Base-by-base conservation (phyloP, 2,888 invertebrate species). In the Sinhomidia bicolor region DNA sequence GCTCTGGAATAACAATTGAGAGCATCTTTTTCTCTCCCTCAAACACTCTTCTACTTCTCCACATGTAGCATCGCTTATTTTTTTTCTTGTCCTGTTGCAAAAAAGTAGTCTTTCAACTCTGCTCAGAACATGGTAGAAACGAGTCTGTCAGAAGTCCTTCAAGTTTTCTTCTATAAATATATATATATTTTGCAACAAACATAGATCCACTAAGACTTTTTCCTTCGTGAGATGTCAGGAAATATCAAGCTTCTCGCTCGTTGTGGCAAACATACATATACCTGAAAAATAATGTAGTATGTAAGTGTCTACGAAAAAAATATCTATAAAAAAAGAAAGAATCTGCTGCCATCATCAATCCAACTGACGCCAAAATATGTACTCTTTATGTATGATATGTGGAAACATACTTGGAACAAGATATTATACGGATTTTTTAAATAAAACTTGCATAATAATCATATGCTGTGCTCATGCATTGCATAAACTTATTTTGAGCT, bases 261-360 rank as follows among this genome's bases (percentile, higher is more conserved):
- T n/a, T n/a, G 2, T 7, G 29, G 14, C 60, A 60, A 14, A 7
- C 20, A 60, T 29, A 26, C 29, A 14, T 17, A 23, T 26, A 26
- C 65, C 36, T 17, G 41, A 3, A 41, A 7, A 29, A 60, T 29
- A 60, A n/a, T n/a, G n/a, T n/a, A n/a, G n/a, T n/a, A 60, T 60
- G 60, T 62, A 17, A 54, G 54, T 44, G 44, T 68, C 36, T 62
- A 32, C 17, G 20, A 81, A 74, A 68, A 81, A 84, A 60, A 32
- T 44, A n/a, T n/a, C n/a, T n/a, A n/a, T n/a, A n/a, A n/a, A n/a
- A n/a, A n/a, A n/a, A n/a, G n/a, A n/a, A n/a, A n/a, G n/a, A n/a
- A n/a, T n/a, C n/a, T n/a, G n/a, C 84, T 47, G 41, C 44, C 44
- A 84, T 84, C 71, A 84, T 84, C 84, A 84, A 84, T 84, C 84